Base-by-base conservation (phyloP, 2,888 invertebrate genomes). In the Oegoconia quadripuncta region DNA sequence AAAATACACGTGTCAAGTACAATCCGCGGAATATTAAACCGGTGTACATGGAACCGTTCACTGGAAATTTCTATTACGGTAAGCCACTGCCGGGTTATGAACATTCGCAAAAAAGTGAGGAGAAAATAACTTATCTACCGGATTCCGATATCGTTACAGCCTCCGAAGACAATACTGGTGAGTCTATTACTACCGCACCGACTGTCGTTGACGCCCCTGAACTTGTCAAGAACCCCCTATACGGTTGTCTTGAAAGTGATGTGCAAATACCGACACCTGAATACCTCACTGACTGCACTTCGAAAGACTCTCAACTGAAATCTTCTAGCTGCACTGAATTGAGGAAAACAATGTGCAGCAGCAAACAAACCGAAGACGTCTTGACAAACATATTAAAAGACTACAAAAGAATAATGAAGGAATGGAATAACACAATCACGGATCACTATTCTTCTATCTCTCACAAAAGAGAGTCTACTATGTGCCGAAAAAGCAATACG, bases 41-140 rank as follows among this genome's bases (percentile, higher is more conserved):
- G 26, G 84, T 86, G 46, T 68, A 63, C 43, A 76, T 76, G 73
- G 72, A 83, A 65, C 87, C 87, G 40, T 87, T 87, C 50, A 72
- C 61, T 56, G 87, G 86, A 52, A 87, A 87, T 64, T 87, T 87
- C 59, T 87, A 74, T 67, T 87, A 86, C 65, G 87, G 86, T 46
- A 77, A 79, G 61, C 61, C 83, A 42, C 50, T 87, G 42, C 76
- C 81, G 17, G 87, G 87, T 41, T 87, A 67, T 49, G 76, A 82
- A 34, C 57, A 68, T 49, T 56, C 64, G 40, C 58, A 65, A 52
- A 82, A 80, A 65, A 76, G 67, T 37, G 84, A 84, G 46, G 83
- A 83, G 55, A 80, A 80, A 69, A 71, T 86, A 29, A 59, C 55
- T 23, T 86, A 87, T 56, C 65, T 87, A 41, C 80, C 86, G 41